phyloP scores from a whole-genome alignment of 2,113 vertebrate species.

The Albula glossodonta region DNA sequence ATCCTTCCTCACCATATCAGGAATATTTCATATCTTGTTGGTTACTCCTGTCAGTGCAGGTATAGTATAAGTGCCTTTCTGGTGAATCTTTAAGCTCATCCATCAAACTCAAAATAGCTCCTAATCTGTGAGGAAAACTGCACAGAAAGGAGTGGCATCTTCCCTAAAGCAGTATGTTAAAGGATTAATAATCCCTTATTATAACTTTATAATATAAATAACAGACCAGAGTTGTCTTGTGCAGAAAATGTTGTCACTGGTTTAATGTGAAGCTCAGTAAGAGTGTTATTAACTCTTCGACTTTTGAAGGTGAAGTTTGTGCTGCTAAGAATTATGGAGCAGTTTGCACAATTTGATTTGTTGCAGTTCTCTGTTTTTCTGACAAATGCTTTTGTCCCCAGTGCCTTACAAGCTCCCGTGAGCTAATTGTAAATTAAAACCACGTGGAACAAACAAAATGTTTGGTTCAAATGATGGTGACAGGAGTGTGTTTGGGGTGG shows the following conservation, averaged over 20 bases:
- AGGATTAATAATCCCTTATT: not conserved
- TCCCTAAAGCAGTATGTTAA: not conserved
- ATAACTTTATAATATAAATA: not conserved
- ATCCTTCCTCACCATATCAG: too few relatives aligned
- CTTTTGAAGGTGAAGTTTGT: not conserved
- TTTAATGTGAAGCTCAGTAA: too few relatives aligned
- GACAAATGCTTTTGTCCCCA: slow-evolving; percentile 2
- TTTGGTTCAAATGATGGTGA: slow-evolving; percentile 17
- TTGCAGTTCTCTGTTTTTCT: not conserved
- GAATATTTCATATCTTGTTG: not conserved
- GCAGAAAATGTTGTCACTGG: too few relatives aligned
- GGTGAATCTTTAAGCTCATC: not conserved
- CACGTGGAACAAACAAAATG: slow-evolving; percentile 1
- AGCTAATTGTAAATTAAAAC: slow-evolving; percentile 25
- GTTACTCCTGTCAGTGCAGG: not conserved
- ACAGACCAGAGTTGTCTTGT: too few relatives aligned
- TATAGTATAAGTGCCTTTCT: not conserved
- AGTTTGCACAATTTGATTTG: not conserved
- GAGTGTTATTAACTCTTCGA: not conserved
- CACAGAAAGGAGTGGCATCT: too few relatives aligned
- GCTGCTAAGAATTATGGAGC: not conserved
- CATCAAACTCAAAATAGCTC: not conserved
- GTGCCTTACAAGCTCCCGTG: not conserved
- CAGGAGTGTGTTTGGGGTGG: not conserved
- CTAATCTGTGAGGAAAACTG: not conserved